A percentile compares a stretch with the other conserved stretches of the same genome.
Conservation (phyloP, 2,113 vertebrate genomes). For the Todiramphus chloris region DNA sequence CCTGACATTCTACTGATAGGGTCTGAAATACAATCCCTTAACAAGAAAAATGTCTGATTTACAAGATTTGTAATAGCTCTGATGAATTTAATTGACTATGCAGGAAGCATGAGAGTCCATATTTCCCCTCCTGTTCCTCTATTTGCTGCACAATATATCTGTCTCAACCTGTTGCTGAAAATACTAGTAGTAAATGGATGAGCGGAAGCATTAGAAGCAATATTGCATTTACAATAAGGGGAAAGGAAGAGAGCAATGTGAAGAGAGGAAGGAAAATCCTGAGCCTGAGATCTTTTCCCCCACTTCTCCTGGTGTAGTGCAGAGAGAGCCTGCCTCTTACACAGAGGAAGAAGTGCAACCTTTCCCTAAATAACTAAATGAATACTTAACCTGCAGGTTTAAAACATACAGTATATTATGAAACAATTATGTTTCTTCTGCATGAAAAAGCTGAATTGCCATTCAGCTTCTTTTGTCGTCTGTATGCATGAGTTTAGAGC, state of each 20-base stretch:
- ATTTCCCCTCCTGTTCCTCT: not conserved
- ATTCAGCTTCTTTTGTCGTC: slow-evolving; percentile 35
- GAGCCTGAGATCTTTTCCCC: not conserved
- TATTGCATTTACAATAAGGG: not conserved
- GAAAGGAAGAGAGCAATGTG: not conserved
- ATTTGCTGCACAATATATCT: not conserved
- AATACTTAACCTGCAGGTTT: slow-evolving; percentile 34
- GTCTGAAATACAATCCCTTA: slow-evolving; percentile 12
- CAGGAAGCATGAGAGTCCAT: not conserved
- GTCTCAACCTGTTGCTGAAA: not conserved
- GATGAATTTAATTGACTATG: not conserved
- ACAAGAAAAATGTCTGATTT: not conserved
- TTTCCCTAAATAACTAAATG: slow-evolving; percentile 13
- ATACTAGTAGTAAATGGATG: not conserved
- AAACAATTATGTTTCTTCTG: slow-evolving; percentile 35
- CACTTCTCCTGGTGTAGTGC: accelerated
- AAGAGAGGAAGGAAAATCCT: not conserved
- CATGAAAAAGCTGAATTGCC: not conserved
- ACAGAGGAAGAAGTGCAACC: not conserved
- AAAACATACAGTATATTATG: slow-evolving; percentile 27
- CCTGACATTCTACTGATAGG: not conserved
- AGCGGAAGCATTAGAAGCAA: not conserved
- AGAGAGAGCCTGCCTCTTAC: not conserved
- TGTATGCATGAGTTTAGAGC: not conserved
- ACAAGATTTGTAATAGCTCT: not conserved